Evolutionary conservation across 2,888 invertebrate species (phyloP), one percentile per base, ranked within the genome.

Genomic region (Drosophila flavopinicola): DNA sequence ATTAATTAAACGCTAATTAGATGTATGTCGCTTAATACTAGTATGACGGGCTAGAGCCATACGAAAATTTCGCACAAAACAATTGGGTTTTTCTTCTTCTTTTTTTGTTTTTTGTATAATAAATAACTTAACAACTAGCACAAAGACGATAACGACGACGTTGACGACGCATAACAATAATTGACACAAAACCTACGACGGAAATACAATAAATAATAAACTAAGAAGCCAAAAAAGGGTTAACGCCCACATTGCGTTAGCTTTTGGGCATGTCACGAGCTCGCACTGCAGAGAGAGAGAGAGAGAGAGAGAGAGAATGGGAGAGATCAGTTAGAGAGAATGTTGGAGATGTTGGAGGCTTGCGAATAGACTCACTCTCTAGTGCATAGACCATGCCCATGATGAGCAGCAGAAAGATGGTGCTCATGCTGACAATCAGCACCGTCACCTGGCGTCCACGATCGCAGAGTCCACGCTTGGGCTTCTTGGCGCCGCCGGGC

Each of bases 361-460:
- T 25, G 2, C 9, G 6, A 6, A 23, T n/a, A 48, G 89, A 94
- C 96, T 95, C 91, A 96, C 96, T 94, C 93, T 96, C 96, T 90
- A 96, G 94, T 86, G 95, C 94, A 91, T 96, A 95, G 89, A 96
- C 94, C 85, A 96, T 96, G 37, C 94, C 94, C 74, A 96, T 92
- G 85, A 96, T 95, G 86, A 96, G 96, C 85, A 96, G 93, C 78
- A 96, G 94, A 90, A 96, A 95, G 75, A 96, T 92, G 80, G 95
- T 94, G 76, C 96, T 95, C 95, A 96, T 96, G 48, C 95, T 95
- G 89, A 95, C 93, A 71, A 96, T 95, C 69, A 96, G 93, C 53
- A 96, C 95, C 54, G 96, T 96, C 78, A 96, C 93, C 91, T 96
- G 96, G 87, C 96, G 95, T 59, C 93, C 93, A 75, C 94, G 94